Percentiles rank a stretch among this genome's conserved stretches.
Conservation (phyloP, 2,888 invertebrate species). For the Mongoloraphidia duomilia region DNA sequence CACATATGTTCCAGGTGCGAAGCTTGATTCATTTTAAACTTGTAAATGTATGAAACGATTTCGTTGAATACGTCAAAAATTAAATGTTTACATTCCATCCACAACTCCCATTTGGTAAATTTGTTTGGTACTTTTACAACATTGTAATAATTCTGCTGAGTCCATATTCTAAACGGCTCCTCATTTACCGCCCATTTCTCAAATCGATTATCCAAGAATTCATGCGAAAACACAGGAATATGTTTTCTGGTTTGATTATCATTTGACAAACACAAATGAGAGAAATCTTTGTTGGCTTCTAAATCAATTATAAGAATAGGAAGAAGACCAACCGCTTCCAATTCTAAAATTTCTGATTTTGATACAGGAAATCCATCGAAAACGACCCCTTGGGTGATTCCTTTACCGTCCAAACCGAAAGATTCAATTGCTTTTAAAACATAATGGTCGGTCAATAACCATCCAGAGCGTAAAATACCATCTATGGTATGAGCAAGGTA, state of each 20-base stretch:
- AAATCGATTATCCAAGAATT: slow-evolving; percentile 32
- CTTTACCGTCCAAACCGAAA: slow-evolving; percentile 32
- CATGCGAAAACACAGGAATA: slow-evolving; percentile 26
- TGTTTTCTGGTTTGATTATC: slow-evolving; percentile 18
- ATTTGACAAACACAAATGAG: slow-evolving; percentile 30
- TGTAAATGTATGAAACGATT: slow-evolving; percentile 36
- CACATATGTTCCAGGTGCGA: slow-evolving; percentile 37
- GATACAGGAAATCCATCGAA: slow-evolving; percentile 46
- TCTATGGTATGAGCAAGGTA: slow-evolving; percentile 32
- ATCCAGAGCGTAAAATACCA: slow-evolving; percentile 28
- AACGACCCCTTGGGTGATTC: slow-evolving; percentile 40
- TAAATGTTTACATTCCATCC: slow-evolving; percentile 28
- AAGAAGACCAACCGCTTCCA: slow-evolving; percentile 36
- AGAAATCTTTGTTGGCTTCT: slow-evolving; percentile 25
- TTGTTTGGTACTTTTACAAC: slow-evolving; percentile 33
- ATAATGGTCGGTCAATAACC: slow-evolving; percentile 30
- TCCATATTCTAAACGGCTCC: slow-evolving; percentile 32
- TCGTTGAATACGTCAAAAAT: slow-evolving; percentile 29
- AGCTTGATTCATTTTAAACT: slow-evolving; percentile 31
- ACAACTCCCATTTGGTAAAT: slow-evolving; percentile 39
- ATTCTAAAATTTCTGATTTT: slow-evolving; percentile 33
- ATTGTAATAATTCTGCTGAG: slow-evolving; percentile 40
- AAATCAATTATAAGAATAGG: slow-evolving; percentile 42
- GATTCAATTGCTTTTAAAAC: slow-evolving; percentile 38
- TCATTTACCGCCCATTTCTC: slow-evolving; percentile 29